These are phyloP conservation scores for Linnaemya tessellans DNA, from an alignment of 2,888 invertebrate species.

Conservation along the genomic window DNA sequence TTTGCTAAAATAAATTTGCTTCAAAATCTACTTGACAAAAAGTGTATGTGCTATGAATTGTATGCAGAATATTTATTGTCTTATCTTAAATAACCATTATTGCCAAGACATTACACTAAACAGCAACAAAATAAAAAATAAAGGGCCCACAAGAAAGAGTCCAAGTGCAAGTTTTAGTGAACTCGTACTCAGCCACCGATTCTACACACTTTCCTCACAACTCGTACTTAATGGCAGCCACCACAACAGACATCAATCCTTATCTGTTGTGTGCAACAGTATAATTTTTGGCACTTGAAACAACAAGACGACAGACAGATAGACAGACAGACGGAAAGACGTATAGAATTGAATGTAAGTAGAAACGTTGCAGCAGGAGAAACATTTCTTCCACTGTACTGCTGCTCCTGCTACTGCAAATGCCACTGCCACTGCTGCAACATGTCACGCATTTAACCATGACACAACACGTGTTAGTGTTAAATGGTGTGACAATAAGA, in stretches of 20 bases:
- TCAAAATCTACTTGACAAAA: conserved; percentile 40
- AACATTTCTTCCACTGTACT: conserved; percentile 45
- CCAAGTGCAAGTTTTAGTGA: conserved; percentile 45
- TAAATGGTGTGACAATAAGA: conserved; percentile 73
- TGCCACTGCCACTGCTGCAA: conserved; percentile 54
- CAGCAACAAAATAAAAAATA: conserved; percentile 33
- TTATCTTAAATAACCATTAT: conserved; percentile 67
- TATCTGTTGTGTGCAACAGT: conserved; percentile 71
- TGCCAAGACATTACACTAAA: conserved; percentile 66
- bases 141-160: conserved; percentile 22
- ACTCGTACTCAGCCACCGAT: neutral
- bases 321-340: neutral
- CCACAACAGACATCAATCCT: conserved; percentile 69
- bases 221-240: conserved; percentile 50
- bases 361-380: neutral
- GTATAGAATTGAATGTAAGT: no score
- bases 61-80: conserved; percentile 63
- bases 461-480: conserved; percentile 73
- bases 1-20: conserved; percentile 9
- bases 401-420: conserved; percentile 53
- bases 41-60: neutral
- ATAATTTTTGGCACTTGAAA: conserved; percentile 72
- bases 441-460: conserved; percentile 72
- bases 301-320: conserved; percentile 22
- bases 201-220: conserved; percentile 38